Evolutionary conservation across 1,140 invertebrate genomes (phyloP).

Genomic region (Gryllus bimaculatus): DNA sequence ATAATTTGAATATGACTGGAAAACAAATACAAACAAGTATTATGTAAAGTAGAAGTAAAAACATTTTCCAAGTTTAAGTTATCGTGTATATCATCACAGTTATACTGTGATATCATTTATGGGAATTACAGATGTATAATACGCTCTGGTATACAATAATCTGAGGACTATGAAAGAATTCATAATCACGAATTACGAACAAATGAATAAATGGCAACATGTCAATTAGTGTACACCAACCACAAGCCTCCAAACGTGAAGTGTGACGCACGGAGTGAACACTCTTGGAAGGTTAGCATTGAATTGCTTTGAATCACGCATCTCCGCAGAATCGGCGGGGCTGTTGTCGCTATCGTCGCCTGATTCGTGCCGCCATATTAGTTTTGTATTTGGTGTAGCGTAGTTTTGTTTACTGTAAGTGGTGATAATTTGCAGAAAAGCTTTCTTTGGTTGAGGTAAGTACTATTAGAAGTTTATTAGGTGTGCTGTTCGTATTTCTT

Average conservation of each 20-base stretch:
- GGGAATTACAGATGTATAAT: neutral
- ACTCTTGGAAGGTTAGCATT: neutral
- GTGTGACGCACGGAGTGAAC: neutral
- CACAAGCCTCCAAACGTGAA: neutral
- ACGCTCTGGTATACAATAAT: neutral
- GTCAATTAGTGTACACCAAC: neutral
- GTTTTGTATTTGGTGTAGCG: neutral
- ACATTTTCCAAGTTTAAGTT: no score
- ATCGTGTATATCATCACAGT: no score
- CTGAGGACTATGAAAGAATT: neutral
- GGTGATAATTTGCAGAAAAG: no score
- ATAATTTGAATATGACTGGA: no score
- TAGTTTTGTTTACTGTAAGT: neutral
- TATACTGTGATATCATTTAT: neutral
- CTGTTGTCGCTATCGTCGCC: neutral
- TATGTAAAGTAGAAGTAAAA: no score
- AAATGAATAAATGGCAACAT: neutral
- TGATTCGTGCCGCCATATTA: neutral
- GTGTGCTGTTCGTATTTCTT: no score
- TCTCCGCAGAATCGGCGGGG: neutral
- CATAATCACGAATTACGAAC: neutral
- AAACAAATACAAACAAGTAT: no score
- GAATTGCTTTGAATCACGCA: neutral
- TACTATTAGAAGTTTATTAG: no score
- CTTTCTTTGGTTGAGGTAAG: no score